These are phyloP conservation scores for Halcyon malimbica DNA, from an alignment of 2,113 vertebrate genomes.

Conservation along the genomic window DNA sequence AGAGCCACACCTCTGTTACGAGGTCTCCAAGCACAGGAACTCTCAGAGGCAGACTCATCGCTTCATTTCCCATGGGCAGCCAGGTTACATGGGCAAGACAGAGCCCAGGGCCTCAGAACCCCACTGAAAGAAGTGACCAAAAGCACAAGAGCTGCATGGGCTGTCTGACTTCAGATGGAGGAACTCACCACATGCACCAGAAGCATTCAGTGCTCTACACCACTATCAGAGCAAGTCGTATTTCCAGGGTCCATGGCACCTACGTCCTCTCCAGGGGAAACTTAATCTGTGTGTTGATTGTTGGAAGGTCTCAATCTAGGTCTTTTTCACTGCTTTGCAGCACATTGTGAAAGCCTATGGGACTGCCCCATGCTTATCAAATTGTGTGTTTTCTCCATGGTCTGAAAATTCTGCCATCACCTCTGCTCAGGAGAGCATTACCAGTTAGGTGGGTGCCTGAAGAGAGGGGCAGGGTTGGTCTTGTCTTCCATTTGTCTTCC, in stretches of 20 bases:
- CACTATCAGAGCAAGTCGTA: not conserved
- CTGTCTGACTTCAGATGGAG: not conserved
- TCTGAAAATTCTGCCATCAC: not conserved
- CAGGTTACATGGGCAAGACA: not conserved
- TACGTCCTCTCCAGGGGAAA: not conserved
- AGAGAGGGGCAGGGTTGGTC: not conserved
- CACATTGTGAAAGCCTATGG: not conserved
- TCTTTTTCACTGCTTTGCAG: not conserved
- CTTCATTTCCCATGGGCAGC: not conserved
- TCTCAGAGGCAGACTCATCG: not conserved
- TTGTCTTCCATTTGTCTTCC: not conserved
- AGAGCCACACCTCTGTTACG: not conserved
- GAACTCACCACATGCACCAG: not conserved
- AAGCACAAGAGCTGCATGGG: not conserved
- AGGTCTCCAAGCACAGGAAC: not conserved
- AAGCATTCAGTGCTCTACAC: not conserved
- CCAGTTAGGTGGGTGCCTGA: not conserved
- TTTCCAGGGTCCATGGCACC: accelerated
- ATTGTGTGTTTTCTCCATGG: not conserved
- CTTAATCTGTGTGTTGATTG: not conserved
- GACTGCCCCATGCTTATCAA: not conserved
- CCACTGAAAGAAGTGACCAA: not conserved
- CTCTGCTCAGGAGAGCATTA: not conserved
- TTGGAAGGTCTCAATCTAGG: not conserved
- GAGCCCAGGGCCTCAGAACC: not conserved